Evolutionary conservation across 2,113 vertebrate genomes (phyloP).

Genomic region (Toxostoma redivivum): DNA sequence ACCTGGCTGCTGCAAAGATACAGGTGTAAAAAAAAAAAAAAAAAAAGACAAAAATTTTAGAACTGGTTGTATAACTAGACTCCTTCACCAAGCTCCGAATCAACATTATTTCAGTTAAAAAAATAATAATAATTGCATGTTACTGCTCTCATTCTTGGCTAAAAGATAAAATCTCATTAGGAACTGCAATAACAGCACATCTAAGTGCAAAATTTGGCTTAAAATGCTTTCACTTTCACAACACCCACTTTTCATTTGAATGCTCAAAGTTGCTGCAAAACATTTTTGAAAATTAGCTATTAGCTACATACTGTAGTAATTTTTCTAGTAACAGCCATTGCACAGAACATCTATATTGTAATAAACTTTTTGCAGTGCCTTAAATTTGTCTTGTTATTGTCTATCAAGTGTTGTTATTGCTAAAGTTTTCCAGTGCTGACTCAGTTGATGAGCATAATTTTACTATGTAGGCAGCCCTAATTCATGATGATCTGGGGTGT

Average conservation of each 20-base stretch:
- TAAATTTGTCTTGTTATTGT: conserved; percentile 29
- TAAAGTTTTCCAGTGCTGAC: conserved; percentile 37
- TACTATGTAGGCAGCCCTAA: conserved; percentile 22
- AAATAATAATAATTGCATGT: neutral
- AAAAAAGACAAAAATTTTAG: no score
- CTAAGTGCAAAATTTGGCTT: conserved; percentile 7
- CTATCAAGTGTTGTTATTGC: neutral
- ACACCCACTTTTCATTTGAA: neutral
- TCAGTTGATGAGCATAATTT: conserved; percentile 39
- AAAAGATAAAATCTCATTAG: conserved; percentile 1
- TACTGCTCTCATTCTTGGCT: neutral
- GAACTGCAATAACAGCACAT: neutral
- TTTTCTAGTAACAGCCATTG: neutral
- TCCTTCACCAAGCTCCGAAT: neutral
- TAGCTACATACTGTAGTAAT: neutral
- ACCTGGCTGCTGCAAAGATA: neutral
- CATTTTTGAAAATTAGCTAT: neutral
- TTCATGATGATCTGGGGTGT: neutral
- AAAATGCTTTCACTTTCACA: neutral
- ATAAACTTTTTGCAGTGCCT: neutral
- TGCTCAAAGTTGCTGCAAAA: neutral
- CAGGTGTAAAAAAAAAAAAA: neutral
- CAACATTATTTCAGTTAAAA: neutral
- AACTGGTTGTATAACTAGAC: neutral
- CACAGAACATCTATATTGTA: neutral